Conservation (phyloP, 2,113 vertebrate species). For the Epinephelus moara region DNA sequence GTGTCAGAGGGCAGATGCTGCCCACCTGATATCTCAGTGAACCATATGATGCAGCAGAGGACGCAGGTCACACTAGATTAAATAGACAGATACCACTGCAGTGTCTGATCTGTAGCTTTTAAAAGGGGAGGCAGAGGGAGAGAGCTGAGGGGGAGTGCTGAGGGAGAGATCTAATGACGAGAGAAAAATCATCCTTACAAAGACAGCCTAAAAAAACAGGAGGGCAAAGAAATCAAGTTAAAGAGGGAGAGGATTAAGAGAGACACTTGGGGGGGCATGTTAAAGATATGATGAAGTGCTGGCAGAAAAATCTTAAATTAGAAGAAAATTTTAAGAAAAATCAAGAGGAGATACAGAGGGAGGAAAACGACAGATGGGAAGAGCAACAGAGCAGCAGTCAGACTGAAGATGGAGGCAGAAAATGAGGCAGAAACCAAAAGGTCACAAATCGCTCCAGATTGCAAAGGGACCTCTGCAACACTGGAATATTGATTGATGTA, state of each 20-base stretch:
- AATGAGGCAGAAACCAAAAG: constrained; percentile 64
- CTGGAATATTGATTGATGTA: constrained; percentile 52
- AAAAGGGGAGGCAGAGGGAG: not conserved
- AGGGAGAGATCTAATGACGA: constrained; percentile 24
- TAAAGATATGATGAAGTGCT: not conserved
- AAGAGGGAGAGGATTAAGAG: not conserved
- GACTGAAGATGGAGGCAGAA: constrained; percentile 30
- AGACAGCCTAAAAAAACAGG: not conserved
- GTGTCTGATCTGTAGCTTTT: constrained; percentile 1
- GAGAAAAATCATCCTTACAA: constrained; percentile 3
- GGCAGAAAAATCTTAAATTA: not conserved
- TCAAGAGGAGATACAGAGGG: not conserved
- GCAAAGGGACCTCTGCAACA: constrained; percentile 29
- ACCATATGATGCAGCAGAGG: constrained; percentile 33
- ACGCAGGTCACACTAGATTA: constrained; percentile 20
- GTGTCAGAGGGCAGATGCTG: constrained; percentile 41
- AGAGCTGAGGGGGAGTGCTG: not conserved
- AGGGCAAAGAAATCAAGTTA: constrained; percentile 1
- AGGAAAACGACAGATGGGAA: constrained; percentile 30
- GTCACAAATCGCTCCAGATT: constrained; percentile 53
- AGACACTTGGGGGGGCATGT: not conserved
- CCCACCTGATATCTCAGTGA: constrained; percentile 55
- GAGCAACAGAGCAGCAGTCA: constrained; percentile 24
- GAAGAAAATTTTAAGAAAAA: not conserved
- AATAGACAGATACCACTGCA: not conserved